phyloP scores from a whole-genome alignment of 2,888 invertebrate genomes.

The Andrena flavipes region DNA sequence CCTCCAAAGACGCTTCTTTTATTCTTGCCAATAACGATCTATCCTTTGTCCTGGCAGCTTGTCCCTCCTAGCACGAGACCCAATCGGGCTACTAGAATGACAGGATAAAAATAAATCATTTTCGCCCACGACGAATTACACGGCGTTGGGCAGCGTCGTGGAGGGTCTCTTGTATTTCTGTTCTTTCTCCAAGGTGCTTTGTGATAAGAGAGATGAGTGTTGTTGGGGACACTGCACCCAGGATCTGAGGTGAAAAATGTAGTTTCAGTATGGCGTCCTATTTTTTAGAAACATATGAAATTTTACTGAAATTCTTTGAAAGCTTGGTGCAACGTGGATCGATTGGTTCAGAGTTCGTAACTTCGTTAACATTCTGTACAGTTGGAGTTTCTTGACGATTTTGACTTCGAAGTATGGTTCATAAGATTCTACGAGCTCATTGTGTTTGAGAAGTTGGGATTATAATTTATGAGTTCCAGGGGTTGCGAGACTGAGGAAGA shows the following conservation, averaged over 20 bases:
- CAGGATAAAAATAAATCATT: constrained; percentile 63
- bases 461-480: too few species aligned
- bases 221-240: background rate
- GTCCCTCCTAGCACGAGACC: constrained; percentile 49
- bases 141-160: background rate
- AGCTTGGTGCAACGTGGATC: background rate
- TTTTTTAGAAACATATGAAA: background rate
- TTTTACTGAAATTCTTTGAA: background rate
- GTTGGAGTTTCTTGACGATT: background rate
- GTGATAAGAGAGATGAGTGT: background rate
- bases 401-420: background rate
- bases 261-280: background rate
- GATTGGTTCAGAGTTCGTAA: background rate
- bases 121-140: constrained; percentile 44
- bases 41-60: constrained; percentile 67
- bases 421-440: background rate
- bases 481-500: too few species aligned
- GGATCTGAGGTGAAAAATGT: background rate
- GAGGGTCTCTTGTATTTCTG: background rate
- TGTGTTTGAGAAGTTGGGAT: background rate
- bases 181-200: background rate
- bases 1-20: constrained; percentile 58
- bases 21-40: constrained; percentile 63
- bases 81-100: constrained; percentile 59
- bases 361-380: background rate